These are phyloP conservation scores for Orchesella cincta DNA, from an alignment of 1,140 invertebrate genomes.

Conservation along the genomic window DNA sequence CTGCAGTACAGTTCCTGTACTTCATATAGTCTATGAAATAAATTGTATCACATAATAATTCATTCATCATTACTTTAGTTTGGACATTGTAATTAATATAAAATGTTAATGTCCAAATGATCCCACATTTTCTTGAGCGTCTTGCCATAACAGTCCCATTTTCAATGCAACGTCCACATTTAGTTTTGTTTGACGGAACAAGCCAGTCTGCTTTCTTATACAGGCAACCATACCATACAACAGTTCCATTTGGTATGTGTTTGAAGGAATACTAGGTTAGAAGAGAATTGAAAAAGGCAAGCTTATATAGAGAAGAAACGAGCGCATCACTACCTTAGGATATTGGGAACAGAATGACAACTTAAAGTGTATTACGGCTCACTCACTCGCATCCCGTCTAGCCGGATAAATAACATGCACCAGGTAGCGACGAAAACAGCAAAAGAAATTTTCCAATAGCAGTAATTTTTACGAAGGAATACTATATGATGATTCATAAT, in stretches of 20 bases:
- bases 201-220: neutral
- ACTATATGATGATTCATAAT: no score
- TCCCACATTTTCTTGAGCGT: neutral
- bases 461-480: no score
- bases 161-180: neutral
- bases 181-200: neutral
- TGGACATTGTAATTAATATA: neutral
- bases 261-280: conserved; percentile 13
- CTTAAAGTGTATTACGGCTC: no score
- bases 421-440: no score
- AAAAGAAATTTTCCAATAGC: no score
- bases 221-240: conserved; percentile 1
- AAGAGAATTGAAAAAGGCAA: no score
- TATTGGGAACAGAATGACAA: no score
- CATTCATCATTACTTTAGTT: neutral
- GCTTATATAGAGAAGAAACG: no score
- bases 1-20: neutral
- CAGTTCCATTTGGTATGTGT: neutral
- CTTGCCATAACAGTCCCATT: neutral
- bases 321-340: no score
- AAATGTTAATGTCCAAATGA: neutral
- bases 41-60: neutral
- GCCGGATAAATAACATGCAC: no score
- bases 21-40: neutral
- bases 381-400: no score